Evolutionary conservation across 2,113 vertebrate genomes (phyloP), one percentile per base, ranked within the genome.

Genomic region (Cryptomyrus ogoouensis): DNA sequence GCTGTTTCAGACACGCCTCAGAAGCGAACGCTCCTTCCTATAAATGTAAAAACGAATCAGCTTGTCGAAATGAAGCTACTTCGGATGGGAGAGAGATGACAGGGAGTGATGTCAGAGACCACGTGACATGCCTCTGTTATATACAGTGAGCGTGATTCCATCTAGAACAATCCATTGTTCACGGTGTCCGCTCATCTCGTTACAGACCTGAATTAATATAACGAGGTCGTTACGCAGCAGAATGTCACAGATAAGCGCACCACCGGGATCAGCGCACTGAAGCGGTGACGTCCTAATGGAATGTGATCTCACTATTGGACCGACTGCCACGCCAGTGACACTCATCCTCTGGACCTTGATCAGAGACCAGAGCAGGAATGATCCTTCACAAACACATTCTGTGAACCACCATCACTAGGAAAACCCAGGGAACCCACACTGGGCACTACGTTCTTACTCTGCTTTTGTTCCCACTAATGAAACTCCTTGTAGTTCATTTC

Each of bases 11-110:
- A 56, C 89, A n/a, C 56, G 77, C 52, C 88, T 83, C 88, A 27
- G 44, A 35, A 42, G 15, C 52, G 47, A 89, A 77, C 4, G n/a
- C 15, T 35, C 88, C 49, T 21, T 77, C 77, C 88, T 77, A 27
- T 27, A 89, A 83, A 89, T 56, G 27, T 89, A 35, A 83, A 15
- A 53, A 89, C 2, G 8, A 89, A 83, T 80, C 21, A 83, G 70
- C 74, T 53, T 56, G 49, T 83, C 42, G 12, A 47, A 15, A 47
- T 13, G 46, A 50, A 85, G 24, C 83, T 85, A 49, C 44, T 85
- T 85, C 46, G 10, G 24, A 85, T 50, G 24, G 44, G 83, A 85
- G 9, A 4, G 46, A 19, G 17, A 39, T 39, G 83, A 83, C 42
- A 44, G 19, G 42, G 6, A 47, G 46, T 21, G 83, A 47, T 49